Base-by-base conservation (phyloP, 1,140 invertebrate genomes). In the Samia ricini region DNA sequence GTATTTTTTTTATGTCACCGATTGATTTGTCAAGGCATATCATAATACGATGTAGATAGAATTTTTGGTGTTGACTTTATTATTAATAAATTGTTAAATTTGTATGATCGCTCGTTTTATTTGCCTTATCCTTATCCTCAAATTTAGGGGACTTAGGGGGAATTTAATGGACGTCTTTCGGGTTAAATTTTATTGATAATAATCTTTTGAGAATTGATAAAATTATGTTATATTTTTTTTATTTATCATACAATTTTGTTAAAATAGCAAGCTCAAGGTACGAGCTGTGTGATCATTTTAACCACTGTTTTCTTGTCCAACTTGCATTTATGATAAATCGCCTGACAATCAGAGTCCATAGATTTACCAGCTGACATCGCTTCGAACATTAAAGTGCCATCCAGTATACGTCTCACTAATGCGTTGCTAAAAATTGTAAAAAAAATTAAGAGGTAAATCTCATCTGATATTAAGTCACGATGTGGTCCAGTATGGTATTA, bases 381-480 rank as follows among this genome's bases (percentile, higher is more conserved):
- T 68, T 95, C 93, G 77, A 95, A 95, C 23, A 96, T 92, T 0
- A 94, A 92, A 0, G 95, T 96, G 0, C 95, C 95, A 71, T 95
- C 94, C 29, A 96, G 80, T 69, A 95, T 93, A 4, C 94, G 94
- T 0, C 93, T 93, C 12, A 96, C 91, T 12, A 96, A 73, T 0
- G 94, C 91, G 72, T 95, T 96, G 62, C 94, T 95, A 83, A 59
- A 91, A 91, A 56, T 72, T 56, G 60, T 49, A 60, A 19, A 61
- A 42, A 1, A 15, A 15, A 12, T 42, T 42, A 15, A 10, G 26
- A 26, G 4, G 8, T 4, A 26, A 3, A 8, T 26, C 8, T 26
- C 26, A 4, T 26, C 26, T 26, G 3, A 26, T 26, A 8, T 26
- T 26, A 26, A 26, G 8, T 26, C 8, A 26, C 26, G 26, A n/a